These are phyloP conservation scores for Tetranychus cinnabarinus DNA, from an alignment of 1,140 invertebrate genomes.

Conservation along the genomic window DNA sequence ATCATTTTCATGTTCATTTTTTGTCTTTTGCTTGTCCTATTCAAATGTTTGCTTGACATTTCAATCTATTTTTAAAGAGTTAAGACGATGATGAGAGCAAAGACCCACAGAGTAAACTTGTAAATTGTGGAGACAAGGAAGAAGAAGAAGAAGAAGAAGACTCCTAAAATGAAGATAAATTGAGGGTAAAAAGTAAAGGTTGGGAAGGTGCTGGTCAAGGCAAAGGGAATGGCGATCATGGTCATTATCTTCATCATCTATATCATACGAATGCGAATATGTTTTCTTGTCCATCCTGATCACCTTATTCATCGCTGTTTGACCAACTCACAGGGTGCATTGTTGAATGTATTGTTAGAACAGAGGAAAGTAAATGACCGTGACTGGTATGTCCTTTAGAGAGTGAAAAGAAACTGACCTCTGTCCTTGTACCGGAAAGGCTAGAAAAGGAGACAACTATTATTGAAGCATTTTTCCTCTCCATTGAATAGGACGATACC, in stretches of 20 bases:
- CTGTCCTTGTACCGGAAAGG: background rate
- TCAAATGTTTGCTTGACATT: no score
- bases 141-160: background rate
- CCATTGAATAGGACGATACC: no score
- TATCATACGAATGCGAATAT: background rate
- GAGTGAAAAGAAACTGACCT: background rate
- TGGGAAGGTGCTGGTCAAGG: background rate
- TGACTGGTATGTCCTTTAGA: no score
- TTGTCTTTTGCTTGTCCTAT: no score
- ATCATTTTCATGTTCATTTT: no score
- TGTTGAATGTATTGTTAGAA: background rate
- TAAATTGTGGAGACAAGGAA: background rate
- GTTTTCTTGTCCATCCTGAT: background rate
- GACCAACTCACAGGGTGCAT: no score
- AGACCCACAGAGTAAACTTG: background rate
- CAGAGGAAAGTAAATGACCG: background rate
- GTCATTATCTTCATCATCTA: background rate
- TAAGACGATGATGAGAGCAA: background rate
- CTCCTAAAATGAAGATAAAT: background rate
- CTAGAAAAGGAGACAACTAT: no score
- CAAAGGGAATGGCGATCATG: background rate
- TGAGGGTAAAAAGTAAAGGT: no score
- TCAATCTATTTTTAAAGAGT: background rate
- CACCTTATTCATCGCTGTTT: background rate
- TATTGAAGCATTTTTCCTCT: no score